These are phyloP conservation scores for Melitaea cinxia DNA, from an alignment of 1,140 invertebrate genomes.

Conservation along the genomic window DNA sequence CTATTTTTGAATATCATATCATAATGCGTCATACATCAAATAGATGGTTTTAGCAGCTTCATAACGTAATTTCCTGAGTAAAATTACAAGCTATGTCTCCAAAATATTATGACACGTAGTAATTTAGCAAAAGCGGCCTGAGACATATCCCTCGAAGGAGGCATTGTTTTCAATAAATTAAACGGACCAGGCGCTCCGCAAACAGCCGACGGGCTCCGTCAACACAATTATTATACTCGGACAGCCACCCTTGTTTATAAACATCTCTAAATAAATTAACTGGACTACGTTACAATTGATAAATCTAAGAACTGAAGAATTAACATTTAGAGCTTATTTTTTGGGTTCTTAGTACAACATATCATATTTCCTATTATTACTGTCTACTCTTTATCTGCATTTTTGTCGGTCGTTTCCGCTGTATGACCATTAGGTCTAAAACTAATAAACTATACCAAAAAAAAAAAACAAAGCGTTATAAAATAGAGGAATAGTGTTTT, in stretches of 20 bases:
- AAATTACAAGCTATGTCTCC: not conserved
- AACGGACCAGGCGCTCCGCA: conserved; percentile 59
- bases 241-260: conserved; percentile 73
- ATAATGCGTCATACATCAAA: too few species aligned
- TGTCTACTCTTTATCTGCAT: too few species aligned
- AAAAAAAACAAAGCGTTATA: too few species aligned
- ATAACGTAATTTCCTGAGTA: not conserved
- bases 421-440: too few species aligned
- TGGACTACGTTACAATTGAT: conserved; percentile 43
- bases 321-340: not conserved
- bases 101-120: not conserved
- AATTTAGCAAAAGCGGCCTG: conserved; percentile 17
- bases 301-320: conserved; percentile 1
- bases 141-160: conserved; percentile 40
- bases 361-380: too few species aligned
- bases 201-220: conserved; percentile 71
- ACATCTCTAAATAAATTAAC: conserved; percentile 79
- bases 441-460: too few species aligned
- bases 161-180: conserved; percentile 81
- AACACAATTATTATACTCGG: conserved; percentile 81
- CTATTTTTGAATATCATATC: too few species aligned
- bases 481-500: too few species aligned
- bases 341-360: too few species aligned
- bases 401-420: too few species aligned
- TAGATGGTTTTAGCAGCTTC: too few species aligned